These are phyloP conservation scores for Oxycera nigricornis DNA, from an alignment of 2,888 invertebrate genomes.

Conservation along the genomic window DNA sequence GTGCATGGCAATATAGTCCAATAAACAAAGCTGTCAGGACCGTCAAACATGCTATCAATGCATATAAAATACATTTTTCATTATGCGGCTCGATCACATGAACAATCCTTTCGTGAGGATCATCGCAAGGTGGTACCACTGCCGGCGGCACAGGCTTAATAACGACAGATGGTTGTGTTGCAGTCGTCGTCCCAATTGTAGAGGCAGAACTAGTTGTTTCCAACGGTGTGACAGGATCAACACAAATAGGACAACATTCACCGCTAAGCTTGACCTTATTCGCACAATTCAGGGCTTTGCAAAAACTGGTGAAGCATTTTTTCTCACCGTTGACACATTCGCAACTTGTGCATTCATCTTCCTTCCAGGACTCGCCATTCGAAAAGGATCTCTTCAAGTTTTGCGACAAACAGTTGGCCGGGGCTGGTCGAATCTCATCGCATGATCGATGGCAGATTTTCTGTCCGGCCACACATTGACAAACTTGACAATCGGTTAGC, in stretches of 20 bases:
- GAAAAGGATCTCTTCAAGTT: constrained; percentile 54
- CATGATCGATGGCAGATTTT: constrained; percentile 57
- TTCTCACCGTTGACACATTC: constrained; percentile 57
- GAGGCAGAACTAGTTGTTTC: neutral
- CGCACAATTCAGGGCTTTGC: constrained; percentile 51
- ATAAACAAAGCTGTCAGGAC: constrained; percentile 48
- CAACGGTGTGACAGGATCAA: neutral
- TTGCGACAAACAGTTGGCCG: constrained; percentile 55
- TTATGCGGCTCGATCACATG: constrained; percentile 8
- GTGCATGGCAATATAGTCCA: constrained; percentile 51
- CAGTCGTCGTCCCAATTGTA: neutral
- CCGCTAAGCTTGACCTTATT: constrained; percentile 51
- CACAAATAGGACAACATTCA: constrained; percentile 56
- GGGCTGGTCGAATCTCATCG: constrained; percentile 54
- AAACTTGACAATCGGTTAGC: constrained; percentile 53
- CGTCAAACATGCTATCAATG: constrained; percentile 50
- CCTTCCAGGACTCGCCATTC: constrained; percentile 58
- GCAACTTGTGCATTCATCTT: constrained; percentile 57
- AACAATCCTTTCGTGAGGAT: constrained; percentile 2
- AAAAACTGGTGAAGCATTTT: constrained; percentile 51
- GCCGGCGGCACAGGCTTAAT: neutral
- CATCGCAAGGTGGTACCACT: constrained; percentile 9
- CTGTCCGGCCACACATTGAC: constrained; percentile 55
- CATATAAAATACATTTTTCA: constrained; percentile 45
- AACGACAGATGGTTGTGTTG: neutral